Evolutionary conservation across 2,797 vertebrate species (phyloP).

Genomic region (Malacoraja senta): DNA sequence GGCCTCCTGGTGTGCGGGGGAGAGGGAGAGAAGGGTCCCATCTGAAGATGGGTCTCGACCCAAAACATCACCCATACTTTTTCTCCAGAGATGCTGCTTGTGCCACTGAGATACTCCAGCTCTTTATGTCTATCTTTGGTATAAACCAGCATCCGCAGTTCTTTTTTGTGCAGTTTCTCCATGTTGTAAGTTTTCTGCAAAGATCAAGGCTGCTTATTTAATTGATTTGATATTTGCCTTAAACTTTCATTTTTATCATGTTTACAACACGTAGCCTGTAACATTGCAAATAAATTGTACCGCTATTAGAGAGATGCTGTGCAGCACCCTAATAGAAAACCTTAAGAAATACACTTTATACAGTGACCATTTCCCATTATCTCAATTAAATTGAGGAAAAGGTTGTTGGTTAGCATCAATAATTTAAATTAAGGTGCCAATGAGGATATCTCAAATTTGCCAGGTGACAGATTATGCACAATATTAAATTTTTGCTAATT

Average conservation of each 20-base stretch:
- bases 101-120: too few relatives aligned
- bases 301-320: not conserved
- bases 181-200: not conserved
- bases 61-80: too few relatives aligned
- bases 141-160: too few relatives aligned
- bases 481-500: conserved; percentile 5
- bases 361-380: not conserved
- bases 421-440: conserved; percentile 21
- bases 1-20: too few relatives aligned
- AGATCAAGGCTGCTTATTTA: conserved; percentile 2
- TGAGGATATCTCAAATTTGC: not conserved
- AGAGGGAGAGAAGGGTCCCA: too few relatives aligned
- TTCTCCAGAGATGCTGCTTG: too few relatives aligned
- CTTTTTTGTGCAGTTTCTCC: too few relatives aligned
- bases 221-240: not conserved
- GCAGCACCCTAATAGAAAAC: not conserved
- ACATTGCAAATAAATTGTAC: not conserved
- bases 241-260: not conserved
- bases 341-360: not conserved
- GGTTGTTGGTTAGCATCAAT: not conserved
- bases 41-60: too few relatives aligned
- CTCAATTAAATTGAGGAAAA: not conserved
- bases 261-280: not conserved
- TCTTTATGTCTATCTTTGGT: too few relatives aligned
- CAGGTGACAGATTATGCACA: not conserved